These are phyloP conservation scores for Himalopsyche anomala DNA, from an alignment of 2,888 invertebrate species.

Conservation along the genomic window DNA sequence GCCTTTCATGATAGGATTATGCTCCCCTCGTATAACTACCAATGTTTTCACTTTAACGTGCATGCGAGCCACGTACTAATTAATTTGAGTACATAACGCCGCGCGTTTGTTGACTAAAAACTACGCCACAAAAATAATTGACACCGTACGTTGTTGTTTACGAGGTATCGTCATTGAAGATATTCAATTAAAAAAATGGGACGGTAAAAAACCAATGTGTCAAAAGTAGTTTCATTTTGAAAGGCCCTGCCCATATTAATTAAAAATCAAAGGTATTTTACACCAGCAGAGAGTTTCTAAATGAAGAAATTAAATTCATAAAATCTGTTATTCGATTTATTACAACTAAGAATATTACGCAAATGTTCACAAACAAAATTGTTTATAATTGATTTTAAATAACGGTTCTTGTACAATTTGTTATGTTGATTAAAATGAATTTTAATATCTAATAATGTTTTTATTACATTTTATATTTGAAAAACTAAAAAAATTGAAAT, in stretches of 20 bases:
- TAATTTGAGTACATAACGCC: not conserved
- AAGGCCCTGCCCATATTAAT: not conserved
- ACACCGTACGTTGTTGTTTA: not conserved
- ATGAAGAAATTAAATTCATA: too few relatives aligned
- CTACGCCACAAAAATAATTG: not conserved
- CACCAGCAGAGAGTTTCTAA: too few relatives aligned
- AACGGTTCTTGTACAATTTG: too few relatives aligned
- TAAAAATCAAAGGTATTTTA: not conserved
- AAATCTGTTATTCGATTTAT: too few relatives aligned
- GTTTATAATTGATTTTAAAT: too few relatives aligned
- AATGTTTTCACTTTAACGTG: not conserved
- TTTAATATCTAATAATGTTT: too few relatives aligned
- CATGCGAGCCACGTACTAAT: not conserved
- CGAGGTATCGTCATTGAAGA: not conserved
- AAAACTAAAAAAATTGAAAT: too few relatives aligned
- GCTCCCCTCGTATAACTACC: not conserved
- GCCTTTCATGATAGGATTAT: constrained; percentile 23
- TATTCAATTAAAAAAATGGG: constrained; percentile 19
- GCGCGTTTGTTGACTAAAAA: not conserved
- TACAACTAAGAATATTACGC: too few relatives aligned
- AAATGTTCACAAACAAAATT: too few relatives aligned
- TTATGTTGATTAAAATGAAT: too few relatives aligned
- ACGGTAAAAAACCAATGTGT: constrained; percentile 18
- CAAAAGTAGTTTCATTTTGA: constrained; percentile 10
- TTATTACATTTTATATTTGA: too few relatives aligned